These are phyloP conservation scores for Lanius collurio DNA, from an alignment of 2,113 vertebrate species.

Conservation along the genomic window DNA sequence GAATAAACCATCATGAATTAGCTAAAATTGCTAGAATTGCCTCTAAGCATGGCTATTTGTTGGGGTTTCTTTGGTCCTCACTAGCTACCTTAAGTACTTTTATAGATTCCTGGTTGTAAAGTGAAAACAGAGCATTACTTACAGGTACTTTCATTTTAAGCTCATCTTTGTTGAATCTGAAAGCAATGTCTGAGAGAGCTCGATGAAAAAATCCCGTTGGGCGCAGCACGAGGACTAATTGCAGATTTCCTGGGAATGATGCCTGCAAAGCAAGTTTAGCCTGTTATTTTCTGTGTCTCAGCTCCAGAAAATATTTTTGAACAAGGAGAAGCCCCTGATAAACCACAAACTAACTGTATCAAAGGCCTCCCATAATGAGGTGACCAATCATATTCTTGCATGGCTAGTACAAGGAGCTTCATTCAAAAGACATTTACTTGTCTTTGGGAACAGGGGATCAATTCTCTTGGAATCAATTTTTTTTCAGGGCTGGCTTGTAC, in stretches of 20 bases:
- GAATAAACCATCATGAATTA: not conserved
- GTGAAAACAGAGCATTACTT: constrained; percentile 54
- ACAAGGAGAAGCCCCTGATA: not conserved
- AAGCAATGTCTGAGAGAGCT: constrained; percentile 88
- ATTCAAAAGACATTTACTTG: not conserved
- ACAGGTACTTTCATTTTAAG: constrained; percentile 99
- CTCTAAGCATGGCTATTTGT: not conserved
- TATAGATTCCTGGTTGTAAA: not conserved
- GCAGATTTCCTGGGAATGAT: constrained; percentile 95
- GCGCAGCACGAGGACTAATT: constrained; percentile 92
- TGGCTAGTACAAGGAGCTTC: not conserved
- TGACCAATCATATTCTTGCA: not conserved
- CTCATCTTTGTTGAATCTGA: constrained; percentile 95
- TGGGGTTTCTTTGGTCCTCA: not conserved
- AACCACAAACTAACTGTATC: not conserved
- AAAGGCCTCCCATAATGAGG: not conserved
- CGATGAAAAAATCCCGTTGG: constrained; percentile 90
- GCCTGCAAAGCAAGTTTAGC: constrained; percentile 74
- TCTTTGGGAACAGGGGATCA: not conserved
- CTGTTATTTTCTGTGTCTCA: not conserved
- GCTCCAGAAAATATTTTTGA: not conserved
- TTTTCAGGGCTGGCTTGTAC: not conserved
- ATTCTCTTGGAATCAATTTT: not conserved
- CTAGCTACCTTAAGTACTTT: not conserved
- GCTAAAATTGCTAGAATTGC: not conserved